Evolutionary conservation across 2,113 vertebrate genomes (phyloP), one percentile per base, ranked within the genome.

Genomic region (Sapajus apella): DNA sequence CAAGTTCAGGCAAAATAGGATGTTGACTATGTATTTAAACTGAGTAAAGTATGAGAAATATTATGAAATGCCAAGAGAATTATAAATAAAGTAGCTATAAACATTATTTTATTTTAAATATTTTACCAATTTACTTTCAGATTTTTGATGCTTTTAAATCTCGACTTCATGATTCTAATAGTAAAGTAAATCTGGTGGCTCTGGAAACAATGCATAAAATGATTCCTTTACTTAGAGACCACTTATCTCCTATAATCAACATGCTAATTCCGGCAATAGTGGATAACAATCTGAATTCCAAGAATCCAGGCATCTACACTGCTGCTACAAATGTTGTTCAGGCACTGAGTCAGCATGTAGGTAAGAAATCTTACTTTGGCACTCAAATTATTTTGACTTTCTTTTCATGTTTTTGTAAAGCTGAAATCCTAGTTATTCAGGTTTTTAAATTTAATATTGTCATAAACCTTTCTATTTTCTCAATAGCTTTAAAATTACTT

Each of bases 251-350:
- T 45, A 98, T 99, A 90, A 98, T 99, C 97, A 99, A 99, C 97
- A 98, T 99, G 98, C 95, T 99, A 3, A 98, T 99, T 96, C 99
- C 99, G 30, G 99, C 99, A 82, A 98, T 99, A 6, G 99, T 99
- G 45, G 99, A 99, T 98, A 99, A 99, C 98, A 99, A 99, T 98
- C 99, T 99, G 68, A 99, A 99, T 98, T 99, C 99, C 55, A 99
- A 99, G 98, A 99, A 99, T 93, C 99, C 98, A 85, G 98, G 98
- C 95, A 99, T 99, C 98, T 99, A 99, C 83, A 97, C 98, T 82
- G 99, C 99, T 92, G 99, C 99, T 87, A 98, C 99, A 6, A 99
- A 98, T 4, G 99, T 99, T 61, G 94, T 99, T 70, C 98, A 99
- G 85, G 99, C 99, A 76, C 98, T 99, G 0, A 98, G 99, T 95